A percentile compares a stretch with the other conserved stretches of the same genome.
Evolutionary conservation across 2,113 vertebrate genomes (phyloP).

Genomic region (Piliocolobus tephrosceles): DNA sequence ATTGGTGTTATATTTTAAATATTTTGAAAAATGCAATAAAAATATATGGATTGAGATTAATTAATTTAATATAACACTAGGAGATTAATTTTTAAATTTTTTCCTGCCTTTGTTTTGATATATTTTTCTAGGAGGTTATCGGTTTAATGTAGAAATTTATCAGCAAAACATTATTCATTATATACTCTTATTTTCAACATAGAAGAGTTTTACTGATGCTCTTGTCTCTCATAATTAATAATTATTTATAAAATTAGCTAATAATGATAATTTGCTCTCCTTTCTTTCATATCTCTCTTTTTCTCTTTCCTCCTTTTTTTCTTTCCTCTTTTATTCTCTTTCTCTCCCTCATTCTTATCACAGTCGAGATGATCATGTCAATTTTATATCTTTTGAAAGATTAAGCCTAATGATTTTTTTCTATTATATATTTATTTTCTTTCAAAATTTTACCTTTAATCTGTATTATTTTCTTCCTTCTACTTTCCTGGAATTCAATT

Average conservation of each 20-base stretch:
- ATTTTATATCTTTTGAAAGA: neutral
- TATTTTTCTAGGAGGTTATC: neutral
- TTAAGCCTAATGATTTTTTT: neutral
- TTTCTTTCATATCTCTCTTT: neutral
- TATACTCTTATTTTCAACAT: neutral
- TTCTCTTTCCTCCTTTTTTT: neutral
- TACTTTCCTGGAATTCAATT: neutral
- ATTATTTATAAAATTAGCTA: too few relatives aligned
- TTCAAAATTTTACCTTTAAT: neutral
- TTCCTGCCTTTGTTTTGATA: neutral
- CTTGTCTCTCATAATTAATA: neutral
- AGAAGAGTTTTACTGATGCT: neutral
- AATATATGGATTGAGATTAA: neutral
- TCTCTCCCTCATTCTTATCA: neutral
- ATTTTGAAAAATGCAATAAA: neutral
- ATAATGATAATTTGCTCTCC: neutral
- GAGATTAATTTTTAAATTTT: neutral
- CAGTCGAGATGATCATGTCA: rapidly evolving
- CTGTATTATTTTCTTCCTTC: neutral
- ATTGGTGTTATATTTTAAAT: neutral
- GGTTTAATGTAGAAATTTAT: neutral
- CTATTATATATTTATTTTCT: neutral
- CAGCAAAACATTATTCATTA: neutral
- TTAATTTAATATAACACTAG: neutral
- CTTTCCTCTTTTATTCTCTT: neutral